Evolutionary conservation across 2,888 invertebrate species (phyloP), one percentile per base, ranked within the genome.

Genomic region (Salticus scenicus): DNA sequence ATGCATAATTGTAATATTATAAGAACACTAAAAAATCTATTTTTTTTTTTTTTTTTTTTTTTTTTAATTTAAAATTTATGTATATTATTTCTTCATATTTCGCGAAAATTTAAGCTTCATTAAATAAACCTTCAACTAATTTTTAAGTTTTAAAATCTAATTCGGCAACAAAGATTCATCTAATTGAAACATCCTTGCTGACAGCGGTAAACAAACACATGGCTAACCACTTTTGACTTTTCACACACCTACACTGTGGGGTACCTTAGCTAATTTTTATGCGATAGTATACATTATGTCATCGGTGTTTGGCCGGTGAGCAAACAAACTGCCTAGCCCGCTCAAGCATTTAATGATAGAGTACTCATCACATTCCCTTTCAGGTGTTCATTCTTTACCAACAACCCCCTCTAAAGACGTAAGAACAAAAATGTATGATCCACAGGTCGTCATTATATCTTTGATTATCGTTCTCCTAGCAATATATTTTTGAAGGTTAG

Each of bases 261-360:
- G 33, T 20, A 33, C 67, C 28, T 10, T 37, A 37, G 37, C 33
- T 31, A 28, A 10, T 37, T 37, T 37, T 10, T 30, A 57, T 72
- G 72, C 71, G 75, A 84, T 84, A 73, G 74, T 42, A 10, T 30
- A 33, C 33, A 37, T 80, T 51, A 31, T 33, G 47, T 51, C 31
- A 66, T 47, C 51, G 47, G 64, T 37, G 70, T 27, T 28, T 70
- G 10, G n/a, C 37, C 33, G 42, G 70, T 77, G 66, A 37, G 83
- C 83, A 84, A 84, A 84, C 76, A 84, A 67, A 57, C 57, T 57
- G 57, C 57, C 24, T 63, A 31, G 63, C 72, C 64, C 73, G 71
- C 83, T 77, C 83, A 84, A 84, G 73, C 69, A 77, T 77, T 77
- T 84, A 84, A 84, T 84, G 83, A 84, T 84, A 77, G 77, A 73